Conservation (phyloP, 2,797 vertebrate species). For the Holocentrus rufus region DNA sequence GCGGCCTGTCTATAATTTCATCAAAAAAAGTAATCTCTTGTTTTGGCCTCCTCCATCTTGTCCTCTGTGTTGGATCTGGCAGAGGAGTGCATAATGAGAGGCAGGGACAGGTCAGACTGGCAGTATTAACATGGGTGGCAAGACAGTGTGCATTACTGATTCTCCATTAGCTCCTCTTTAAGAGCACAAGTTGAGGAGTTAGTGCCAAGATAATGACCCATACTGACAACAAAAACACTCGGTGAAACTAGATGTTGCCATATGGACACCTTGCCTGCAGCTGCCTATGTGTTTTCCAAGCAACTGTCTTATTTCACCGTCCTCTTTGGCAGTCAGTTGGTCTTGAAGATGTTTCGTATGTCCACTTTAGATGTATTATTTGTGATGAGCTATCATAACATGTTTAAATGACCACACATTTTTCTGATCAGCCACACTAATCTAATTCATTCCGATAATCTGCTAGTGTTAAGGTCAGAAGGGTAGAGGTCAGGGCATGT, state of each 20-base stretch:
- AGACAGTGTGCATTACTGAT: slow-evolving; percentile 15
- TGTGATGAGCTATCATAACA: not conserved
- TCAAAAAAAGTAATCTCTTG: slow-evolving; percentile 72
- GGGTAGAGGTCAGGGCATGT: slow-evolving; percentile 35
- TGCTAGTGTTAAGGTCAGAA: not conserved
- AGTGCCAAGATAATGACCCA: not conserved
- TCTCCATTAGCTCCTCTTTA: slow-evolving; percentile 12
- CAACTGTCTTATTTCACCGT: not conserved
- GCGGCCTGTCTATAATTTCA: slow-evolving; percentile 73
- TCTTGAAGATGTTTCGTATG: slow-evolving; percentile 21
- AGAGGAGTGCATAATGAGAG: slow-evolving; percentile 39
- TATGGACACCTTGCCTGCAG: slow-evolving; percentile 23
- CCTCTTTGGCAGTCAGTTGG: not conserved
- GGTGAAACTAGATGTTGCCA: slow-evolving; percentile 14
- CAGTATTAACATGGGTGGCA: slow-evolving; percentile 24
- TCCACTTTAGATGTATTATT: not conserved
- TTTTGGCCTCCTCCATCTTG: slow-evolving; percentile 45
- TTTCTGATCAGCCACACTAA: not conserved
- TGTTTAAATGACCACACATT: slow-evolving; percentile 19
- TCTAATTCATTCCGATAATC: slow-evolving; percentile 21
- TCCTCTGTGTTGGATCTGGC: slow-evolving; percentile 30
- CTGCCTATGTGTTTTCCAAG: slow-evolving; percentile 6
- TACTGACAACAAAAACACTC: slow-evolving; percentile 5
- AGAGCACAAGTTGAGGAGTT: slow-evolving; percentile 13
- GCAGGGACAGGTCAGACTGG: slow-evolving; percentile 35